Evolutionary conservation across 1,140 invertebrate species (phyloP).

Genomic region (Nephila pilipes): DNA sequence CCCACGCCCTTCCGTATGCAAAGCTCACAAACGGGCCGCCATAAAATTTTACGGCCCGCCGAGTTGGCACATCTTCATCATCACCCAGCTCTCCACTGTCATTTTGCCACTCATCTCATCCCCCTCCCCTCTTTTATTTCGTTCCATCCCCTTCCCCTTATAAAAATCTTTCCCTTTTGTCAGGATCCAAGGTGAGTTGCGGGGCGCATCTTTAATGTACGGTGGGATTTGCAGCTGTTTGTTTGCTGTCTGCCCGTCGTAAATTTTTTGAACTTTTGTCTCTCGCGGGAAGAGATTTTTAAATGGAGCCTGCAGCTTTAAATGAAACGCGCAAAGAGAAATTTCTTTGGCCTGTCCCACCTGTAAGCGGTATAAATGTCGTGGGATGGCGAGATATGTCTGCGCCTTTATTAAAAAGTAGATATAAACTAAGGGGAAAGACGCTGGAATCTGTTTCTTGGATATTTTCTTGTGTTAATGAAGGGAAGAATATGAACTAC

Average conservation of each 20-base stretch:
- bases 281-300: conserved; percentile 41
- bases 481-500: too few relatives aligned
- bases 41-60: conserved; percentile 65
- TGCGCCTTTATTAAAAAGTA: conserved; percentile 26
- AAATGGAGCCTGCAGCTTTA: conserved; percentile 25
- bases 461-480: too few relatives aligned
- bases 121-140: not conserved
- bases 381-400: not conserved
- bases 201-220: conserved; percentile 13
- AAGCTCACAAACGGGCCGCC: conserved; percentile 40
- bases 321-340: conserved; percentile 10
- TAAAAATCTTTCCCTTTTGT: conserved; percentile 71
- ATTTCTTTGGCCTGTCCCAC: conserved; percentile 21
- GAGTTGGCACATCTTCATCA: conserved; percentile 74
- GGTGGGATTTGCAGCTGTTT: conserved; percentile 52
- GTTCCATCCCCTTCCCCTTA: conserved; percentile 15
- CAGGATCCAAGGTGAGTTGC: not conserved
- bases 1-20: conserved; percentile 46
- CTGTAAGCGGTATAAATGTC: conserved; percentile 49
- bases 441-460: not conserved
- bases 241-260: conserved; percentile 24
- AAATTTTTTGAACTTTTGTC: conserved; percentile 51
- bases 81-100: conserved; percentile 43
- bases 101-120: not conserved
- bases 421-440: not conserved